Percentiles rank a stretch among this genome's conserved stretches.
These are phyloP conservation scores for Dasyornis broadbenti DNA, from an alignment of 2,113 vertebrate genomes.

Conservation along the genomic window DNA sequence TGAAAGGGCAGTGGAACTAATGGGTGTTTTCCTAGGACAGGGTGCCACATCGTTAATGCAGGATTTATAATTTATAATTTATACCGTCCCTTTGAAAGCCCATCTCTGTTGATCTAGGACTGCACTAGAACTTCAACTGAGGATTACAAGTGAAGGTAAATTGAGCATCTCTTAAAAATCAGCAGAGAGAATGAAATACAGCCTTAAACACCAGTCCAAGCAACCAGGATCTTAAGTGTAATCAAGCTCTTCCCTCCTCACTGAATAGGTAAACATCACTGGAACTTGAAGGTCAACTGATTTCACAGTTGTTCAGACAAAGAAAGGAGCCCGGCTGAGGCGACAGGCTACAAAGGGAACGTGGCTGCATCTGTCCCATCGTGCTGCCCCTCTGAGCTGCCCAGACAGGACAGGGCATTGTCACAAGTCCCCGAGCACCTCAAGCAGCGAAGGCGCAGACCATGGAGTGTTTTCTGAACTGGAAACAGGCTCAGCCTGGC, in stretches of 20 bases:
- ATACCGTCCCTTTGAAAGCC: background rate
- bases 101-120: background rate
- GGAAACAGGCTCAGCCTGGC: background rate
- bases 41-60: background rate
- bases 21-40: background rate
- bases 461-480: rapidly evolving
- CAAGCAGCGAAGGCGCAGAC: background rate
- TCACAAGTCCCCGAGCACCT: background rate
- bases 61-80: background rate
- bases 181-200: background rate
- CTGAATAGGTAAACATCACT: background rate
- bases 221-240: background rate
- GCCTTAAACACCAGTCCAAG: background rate
- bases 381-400: background rate
- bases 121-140: background rate
- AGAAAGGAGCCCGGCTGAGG: background rate
- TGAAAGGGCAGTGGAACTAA: background rate
- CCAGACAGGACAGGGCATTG: background rate
- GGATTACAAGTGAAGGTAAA: background rate
- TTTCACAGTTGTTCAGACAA: background rate
- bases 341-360: background rate
- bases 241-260: background rate
- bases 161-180: background rate
- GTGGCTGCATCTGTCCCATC: rapidly evolving
- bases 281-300: background rate